Evolutionary conservation across 2,797 vertebrate species (phyloP).

Genomic region (Dromococcyx pavoninus): DNA sequence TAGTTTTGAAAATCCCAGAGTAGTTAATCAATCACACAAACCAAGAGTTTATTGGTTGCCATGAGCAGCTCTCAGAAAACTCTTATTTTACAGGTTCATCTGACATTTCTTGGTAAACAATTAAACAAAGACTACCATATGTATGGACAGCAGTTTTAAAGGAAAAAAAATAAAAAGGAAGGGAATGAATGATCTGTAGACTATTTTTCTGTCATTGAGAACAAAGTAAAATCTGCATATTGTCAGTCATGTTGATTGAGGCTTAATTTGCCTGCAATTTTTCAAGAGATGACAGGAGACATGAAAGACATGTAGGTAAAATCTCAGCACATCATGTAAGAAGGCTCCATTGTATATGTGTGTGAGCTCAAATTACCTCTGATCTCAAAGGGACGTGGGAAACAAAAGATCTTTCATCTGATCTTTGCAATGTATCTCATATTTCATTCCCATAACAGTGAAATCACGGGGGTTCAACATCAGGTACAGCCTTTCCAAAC

Average conservation of each 20-base stretch:
- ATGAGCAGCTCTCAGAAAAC: neutral
- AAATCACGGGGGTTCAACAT: accelerated
- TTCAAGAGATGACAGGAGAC: neutral
- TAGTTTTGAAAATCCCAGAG: neutral
- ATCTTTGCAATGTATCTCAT: neutral
- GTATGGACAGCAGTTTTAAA: neutral
- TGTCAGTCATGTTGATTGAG: neutral
- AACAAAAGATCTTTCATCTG: neutral
- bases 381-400: neutral
- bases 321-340: neutral
- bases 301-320: neutral
- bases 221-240: neutral
- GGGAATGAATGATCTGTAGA: neutral
- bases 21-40: neutral
- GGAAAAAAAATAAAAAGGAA: neutral
- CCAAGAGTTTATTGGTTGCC: neutral
- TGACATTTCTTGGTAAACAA: neutral
- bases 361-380: neutral
- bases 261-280: neutral
- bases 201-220: neutral
- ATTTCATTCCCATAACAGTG: neutral
- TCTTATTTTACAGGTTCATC: neutral
- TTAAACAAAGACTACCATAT: neutral
- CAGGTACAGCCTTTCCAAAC: neutral
- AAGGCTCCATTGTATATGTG: neutral